A percentile compares a stretch with the other conserved stretches of the same genome.
These are phyloP conservation scores for Isichthys henryi DNA, from an alignment of 2,113 vertebrate genomes.

Conservation along the genomic window DNA sequence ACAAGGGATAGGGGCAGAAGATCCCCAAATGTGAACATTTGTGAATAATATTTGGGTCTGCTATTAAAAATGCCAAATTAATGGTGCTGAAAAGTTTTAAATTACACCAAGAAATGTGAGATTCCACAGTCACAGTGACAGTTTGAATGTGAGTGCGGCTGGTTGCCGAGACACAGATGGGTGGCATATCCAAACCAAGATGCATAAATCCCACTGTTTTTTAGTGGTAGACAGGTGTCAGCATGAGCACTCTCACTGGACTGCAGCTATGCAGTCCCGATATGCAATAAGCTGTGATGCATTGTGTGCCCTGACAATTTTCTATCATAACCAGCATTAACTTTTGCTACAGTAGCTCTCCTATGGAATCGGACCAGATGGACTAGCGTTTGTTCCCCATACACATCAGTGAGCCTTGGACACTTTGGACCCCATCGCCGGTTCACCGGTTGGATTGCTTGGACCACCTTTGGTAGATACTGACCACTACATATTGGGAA, in stretches of 20 bases:
- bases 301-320: neutral
- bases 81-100: neutral
- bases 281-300: neutral
- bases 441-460: neutral
- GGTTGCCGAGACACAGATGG: neutral
- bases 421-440: neutral
- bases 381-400: neutral
- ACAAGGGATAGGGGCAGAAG: neutral
- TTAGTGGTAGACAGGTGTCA: neutral
- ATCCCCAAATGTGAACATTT: neutral
- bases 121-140: neutral
- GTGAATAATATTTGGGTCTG: neutral
- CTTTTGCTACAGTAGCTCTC: neutral
- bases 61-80: neutral
- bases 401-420: neutral
- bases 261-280: neutral
- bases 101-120: neutral
- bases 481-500: neutral
- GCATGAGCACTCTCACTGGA: neutral
- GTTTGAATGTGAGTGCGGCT: neutral
- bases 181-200: neutral
- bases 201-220: neutral
- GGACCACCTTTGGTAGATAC: neutral
- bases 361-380: neutral
- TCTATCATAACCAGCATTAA: neutral